Evolutionary conservation across 1,140 invertebrate species (phyloP).

Genomic region (Bombus ignitus): DNA sequence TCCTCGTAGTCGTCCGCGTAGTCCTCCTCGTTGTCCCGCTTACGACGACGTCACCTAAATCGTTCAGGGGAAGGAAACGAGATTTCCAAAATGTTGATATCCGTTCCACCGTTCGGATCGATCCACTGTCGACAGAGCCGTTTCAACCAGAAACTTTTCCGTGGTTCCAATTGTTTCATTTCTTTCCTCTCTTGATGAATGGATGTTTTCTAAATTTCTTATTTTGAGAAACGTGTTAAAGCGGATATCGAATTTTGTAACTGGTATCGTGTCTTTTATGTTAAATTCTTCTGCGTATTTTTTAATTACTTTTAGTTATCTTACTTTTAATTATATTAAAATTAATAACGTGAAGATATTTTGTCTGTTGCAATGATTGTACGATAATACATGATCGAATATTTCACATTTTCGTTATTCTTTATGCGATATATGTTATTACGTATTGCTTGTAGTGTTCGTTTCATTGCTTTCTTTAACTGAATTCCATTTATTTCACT

Average conservation of each 20-base stretch:
- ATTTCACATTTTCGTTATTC: neutral
- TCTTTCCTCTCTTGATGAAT: neutral
- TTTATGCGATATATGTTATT: neutral
- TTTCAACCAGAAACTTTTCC: neutral
- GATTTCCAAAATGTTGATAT: conserved; percentile 1
- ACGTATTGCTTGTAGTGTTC: neutral
- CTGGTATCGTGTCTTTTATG: no score
- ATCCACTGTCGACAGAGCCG: no score
- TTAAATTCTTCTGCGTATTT: no score
- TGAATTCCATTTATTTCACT: neutral
- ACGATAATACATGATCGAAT: neutral
- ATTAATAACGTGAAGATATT: no score
- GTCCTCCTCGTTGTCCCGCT: conserved; percentile 12
- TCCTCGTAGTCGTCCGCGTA: conserved; percentile 22
- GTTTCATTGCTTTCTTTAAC: neutral
- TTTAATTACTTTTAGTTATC: no score
- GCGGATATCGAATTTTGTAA: no score
- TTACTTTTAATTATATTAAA: no score
- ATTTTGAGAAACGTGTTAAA: neutral
- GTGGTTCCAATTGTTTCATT: neutral
- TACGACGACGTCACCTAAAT: neutral
- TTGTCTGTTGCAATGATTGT: no score
- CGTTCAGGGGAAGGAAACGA: neutral
- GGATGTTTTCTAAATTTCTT: neutral
- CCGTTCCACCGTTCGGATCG: neutral